Evolutionary conservation across 2,888 invertebrate species (phyloP), one percentile per base, ranked within the genome.

Genomic region (Helicoverpa assulta): DNA sequence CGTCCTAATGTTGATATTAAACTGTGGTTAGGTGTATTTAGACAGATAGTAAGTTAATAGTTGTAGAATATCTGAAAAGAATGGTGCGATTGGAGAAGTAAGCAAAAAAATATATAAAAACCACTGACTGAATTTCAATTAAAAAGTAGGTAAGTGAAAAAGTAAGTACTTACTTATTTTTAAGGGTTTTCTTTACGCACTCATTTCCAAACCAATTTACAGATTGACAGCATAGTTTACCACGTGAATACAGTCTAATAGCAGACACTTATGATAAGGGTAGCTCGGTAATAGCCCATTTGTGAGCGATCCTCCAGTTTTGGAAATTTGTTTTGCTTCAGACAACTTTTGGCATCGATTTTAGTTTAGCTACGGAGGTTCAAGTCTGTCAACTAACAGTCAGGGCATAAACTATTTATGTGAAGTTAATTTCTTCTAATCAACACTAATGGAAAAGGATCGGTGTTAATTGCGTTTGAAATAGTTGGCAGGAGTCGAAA

Each of bases 1-100:
- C 8, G 14, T 43, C 16, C 18, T 76, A 52, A 70, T 70, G 60
- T 59, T 59, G 50, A 53, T 65, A 64, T 53, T 8, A 21, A 7
- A 37, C 16, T 55, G 53, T 55, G 7, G 18, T 37, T 51, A 47
- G n/a, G 21, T 53, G 51, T 55, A 33, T 47, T 16, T 68, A 29
- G 52, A 10, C 33, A 1, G 33, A 33, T 33, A 33, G 0, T 26
- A 26, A 26, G 0, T 26, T 4, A 26, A 26, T 26, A 26, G 26
- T 26, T 26, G 2, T 26, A 26, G 26, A 26, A 26, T 26, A 26
- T 26, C 26, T 26, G 26, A 2, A 26, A 3, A 26, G 26, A 26
- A 26, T 26, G 26, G 26, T 26, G 26, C 26, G 21, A 21, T 21
- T 21, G 21, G 21, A 21, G 21, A 2, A 21, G 21, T 21, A 21